phyloP scores from a whole-genome alignment of 2,113 vertebrate genomes.

The Rhipidura dahli region DNA sequence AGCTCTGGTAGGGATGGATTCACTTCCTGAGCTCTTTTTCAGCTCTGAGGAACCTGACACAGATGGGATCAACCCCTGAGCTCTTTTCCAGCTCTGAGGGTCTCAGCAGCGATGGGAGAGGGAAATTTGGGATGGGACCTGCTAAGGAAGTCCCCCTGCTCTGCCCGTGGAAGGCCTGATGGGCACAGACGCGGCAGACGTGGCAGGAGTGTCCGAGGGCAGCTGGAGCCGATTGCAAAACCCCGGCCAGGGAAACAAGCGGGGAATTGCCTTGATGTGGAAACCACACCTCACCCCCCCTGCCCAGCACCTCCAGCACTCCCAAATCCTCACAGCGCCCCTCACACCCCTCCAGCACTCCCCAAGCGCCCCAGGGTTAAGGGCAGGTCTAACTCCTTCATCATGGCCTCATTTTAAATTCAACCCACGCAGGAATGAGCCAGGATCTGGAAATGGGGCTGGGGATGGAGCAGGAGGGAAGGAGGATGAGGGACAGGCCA shows the following conservation, averaged over 20 bases:
- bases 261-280: background rate
- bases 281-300: background rate
- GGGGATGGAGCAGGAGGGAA: background rate
- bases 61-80: background rate
- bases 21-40: too few species aligned
- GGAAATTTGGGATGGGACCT: accelerated
- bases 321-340: background rate
- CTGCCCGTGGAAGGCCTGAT: background rate
- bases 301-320: background rate
- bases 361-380: background rate
- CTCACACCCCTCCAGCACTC: background rate
- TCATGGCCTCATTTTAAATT: accelerated
- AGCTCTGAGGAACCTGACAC: background rate
- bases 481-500: background rate
- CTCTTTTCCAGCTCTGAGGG: background rate
- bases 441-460: background rate
- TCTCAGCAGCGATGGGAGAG: accelerated
- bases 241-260: accelerated
- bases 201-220: background rate
- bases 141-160: background rate
- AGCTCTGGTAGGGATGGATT: background rate
- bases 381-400: background rate
- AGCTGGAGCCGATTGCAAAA: background rate
- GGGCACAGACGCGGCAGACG: background rate
- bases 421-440: accelerated